phyloP scores from a whole-genome alignment of 2,797 vertebrate genomes.

The Rhinichthys osculus region DNA sequence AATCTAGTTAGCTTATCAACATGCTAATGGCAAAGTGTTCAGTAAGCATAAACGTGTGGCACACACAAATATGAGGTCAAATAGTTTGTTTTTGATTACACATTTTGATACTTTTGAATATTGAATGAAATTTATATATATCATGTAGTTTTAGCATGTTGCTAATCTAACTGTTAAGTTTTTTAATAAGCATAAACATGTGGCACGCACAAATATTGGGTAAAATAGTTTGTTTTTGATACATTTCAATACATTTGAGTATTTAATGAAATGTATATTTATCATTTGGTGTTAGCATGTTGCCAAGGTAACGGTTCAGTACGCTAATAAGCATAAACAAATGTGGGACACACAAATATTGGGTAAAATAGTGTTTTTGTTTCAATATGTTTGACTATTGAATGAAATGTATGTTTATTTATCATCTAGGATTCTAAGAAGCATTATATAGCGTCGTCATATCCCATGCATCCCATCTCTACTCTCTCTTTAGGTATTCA shows the following conservation, averaged over 20 bases:
- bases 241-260: neutral
- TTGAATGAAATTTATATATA: neutral
- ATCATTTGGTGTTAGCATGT: neutral
- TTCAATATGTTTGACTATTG: neutral
- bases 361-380: neutral
- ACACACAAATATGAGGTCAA: neutral
- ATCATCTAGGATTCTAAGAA: neutral
- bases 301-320: neutral
- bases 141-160: neutral
- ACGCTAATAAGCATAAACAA: neutral
- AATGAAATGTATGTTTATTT: neutral
- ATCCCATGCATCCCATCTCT: neutral
- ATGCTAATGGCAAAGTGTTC: neutral
- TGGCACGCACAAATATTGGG: neutral
- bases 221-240: neutral
- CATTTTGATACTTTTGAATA: neutral
- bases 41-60: neutral
- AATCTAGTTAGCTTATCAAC: neutral
- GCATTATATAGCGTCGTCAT: neutral
- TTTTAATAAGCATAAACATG: neutral
- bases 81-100: neutral
- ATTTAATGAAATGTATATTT: neutral
- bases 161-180: too few relatives aligned
- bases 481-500: conserved; percentile 84
- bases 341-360: neutral